A percentile compares a stretch with the other conserved stretches of the same genome.
These are phyloP conservation scores for Brachionichthys hirsutus DNA, from an alignment of 2,113 vertebrate genomes.

Conservation along the genomic window DNA sequence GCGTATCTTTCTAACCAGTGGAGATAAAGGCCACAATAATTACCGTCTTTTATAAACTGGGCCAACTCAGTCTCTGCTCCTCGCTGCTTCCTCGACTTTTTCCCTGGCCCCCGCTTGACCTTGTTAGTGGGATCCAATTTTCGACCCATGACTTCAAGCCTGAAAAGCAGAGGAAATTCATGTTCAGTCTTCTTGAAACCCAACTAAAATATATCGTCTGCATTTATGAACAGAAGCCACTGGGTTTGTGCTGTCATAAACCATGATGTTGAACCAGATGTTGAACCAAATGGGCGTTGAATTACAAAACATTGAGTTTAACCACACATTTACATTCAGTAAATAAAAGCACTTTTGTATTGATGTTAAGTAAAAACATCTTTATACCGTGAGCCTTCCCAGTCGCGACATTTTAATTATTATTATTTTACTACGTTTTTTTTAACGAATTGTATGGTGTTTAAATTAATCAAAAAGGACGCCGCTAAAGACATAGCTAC, in stretches of 20 bases:
- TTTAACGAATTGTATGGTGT: no score
- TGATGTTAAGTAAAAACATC: background rate
- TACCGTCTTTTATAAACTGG: constrained; percentile 78
- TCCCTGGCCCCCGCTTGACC: constrained; percentile 88
- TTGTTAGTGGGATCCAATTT: constrained; percentile 86
- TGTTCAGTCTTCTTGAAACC: background rate
- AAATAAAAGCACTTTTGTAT: background rate
- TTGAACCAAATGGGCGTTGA: background rate
- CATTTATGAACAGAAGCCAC: background rate
- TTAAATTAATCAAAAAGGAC: no score
- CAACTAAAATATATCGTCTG: background rate
- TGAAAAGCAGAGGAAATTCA: constrained; percentile 17
- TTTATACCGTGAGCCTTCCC: no score
- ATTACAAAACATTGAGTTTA: background rate
- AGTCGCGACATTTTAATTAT: no score
- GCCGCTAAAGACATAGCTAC: no score
- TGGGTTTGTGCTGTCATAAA: no score
- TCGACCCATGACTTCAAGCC: constrained; percentile 82
- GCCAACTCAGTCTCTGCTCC: constrained; percentile 89
- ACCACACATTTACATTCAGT: background rate
- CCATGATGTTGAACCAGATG: background rate
- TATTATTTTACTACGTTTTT: no score
- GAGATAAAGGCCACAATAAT: constrained; percentile 13
- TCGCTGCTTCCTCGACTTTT: constrained; percentile 88
- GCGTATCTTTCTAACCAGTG: background rate